Evolutionary conservation across 2,113 vertebrate genomes (phyloP), one percentile per base, ranked within the genome.

Genomic region (Prinia subflava): DNA sequence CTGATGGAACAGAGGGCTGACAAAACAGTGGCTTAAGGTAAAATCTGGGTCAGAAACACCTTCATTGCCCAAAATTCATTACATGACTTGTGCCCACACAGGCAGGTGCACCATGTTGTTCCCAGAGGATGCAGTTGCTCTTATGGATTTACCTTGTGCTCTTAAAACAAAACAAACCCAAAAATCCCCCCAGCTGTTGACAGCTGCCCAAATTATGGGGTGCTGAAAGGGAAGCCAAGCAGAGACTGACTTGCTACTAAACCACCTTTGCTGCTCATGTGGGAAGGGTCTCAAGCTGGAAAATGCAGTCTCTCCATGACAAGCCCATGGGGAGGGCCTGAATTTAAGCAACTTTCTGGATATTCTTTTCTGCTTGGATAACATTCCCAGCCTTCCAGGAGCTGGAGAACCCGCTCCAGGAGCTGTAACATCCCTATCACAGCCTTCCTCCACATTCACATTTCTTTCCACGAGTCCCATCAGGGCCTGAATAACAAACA

Each of bases 61-160:
- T 68, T 76, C 4, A 0, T 7, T 55, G 21, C 21, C 16, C 69
- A 57, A 28, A 19, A 83, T 9, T 33, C 27, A 1, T n/a, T 19
- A 7, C 39, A 3, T 5, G 7, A 14, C 23, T 33, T 13, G 8
- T 62, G 30, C 25, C 23, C 52, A 16, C 18, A 16, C 16, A 65
- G 23, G 15, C 31, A 37, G 8, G 9, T 1, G 1, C 23, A 44
- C 23, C 1, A 0, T 12, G 9, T 11, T 25, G 6, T n/a, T 85
- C 57, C 52, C 53, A 57, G 35, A 64, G 28, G 19, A 56, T 42
- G 19, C 13, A 68, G 50, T 7, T 56, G 33, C 30, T 59, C 22
- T 37, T 21, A 30, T 0, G 2, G 62, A 60, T 37, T 71, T 33
- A 63, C 19, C 33, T n/a, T 35, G 27, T 60, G 28, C 21, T 81